Base-by-base conservation (phyloP, 2,113 vertebrate species). In the Hippocampus guttulatus region DNA sequence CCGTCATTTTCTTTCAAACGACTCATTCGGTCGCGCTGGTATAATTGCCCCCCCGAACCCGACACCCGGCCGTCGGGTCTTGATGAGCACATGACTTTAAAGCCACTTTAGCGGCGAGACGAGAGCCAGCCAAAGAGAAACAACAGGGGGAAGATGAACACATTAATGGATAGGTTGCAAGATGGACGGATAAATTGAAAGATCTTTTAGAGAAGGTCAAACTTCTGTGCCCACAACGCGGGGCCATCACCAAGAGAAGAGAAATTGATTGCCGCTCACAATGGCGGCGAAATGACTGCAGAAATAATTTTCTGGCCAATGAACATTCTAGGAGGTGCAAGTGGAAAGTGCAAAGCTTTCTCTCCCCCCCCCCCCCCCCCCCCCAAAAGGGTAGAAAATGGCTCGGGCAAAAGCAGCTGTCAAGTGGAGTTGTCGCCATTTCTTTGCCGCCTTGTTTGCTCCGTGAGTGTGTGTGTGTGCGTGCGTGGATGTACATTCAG, bases 241-340 rank as follows among this genome's bases (percentile, higher is more conserved):
- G 85, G 83, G 89, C 90, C 88, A 90, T 92, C 87, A 88, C 89
- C 89, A 92, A 91, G 91, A 92, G 92, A 92, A 92, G 88, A 92
- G 90, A 91, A 93, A 93, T 93, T 92, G 92, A 91, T 91, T 91
- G 91, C 87, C 78, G 86, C 87, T 90, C 92, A 93, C 91, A 93
- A 93, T 91, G 88, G 90, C 88, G 77, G 81, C 88, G 87, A 93
- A 93, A 93, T 92, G 91, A 90, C 92, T 90, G 87, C 86, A 92
- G 90, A 92, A 93, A 93, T 92, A 88, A 92, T 92, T 92, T 93
- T 93, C 91, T 92, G 88, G 90, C 90, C 91, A 91, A 92, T 90
- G 91, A 90, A 91, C 91, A 92, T 91, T 92, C 81, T 87, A 70
- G 72, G 81, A 81, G 85, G 71, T 70, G 33, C 70, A 71, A 67